phyloP scores from a whole-genome alignment of 2,888 invertebrate species.

The Aphodius sticticus region DNA sequence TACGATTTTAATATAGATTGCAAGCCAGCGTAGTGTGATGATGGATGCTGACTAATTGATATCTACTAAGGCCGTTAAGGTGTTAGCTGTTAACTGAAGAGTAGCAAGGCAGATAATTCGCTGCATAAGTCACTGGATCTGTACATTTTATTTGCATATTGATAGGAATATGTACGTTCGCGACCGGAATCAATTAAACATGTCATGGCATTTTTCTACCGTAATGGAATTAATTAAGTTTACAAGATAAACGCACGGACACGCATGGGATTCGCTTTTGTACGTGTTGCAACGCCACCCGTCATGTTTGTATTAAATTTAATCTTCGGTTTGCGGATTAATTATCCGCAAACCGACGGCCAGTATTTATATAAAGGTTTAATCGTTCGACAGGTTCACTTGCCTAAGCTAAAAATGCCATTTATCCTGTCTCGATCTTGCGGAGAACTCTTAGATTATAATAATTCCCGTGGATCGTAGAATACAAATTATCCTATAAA shows the following conservation, averaged over 20 bases:
- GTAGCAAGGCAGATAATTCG: not conserved
- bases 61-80: not conserved
- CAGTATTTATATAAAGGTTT: conserved; percentile 29
- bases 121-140: not conserved
- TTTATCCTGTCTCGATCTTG: not conserved
- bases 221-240: conserved; percentile 34
- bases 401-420: not conserved
- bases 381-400: conserved; percentile 27
- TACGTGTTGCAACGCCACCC: conserved; percentile 33
- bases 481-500: too few relatives aligned
- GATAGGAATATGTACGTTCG: not conserved
- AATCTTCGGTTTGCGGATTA: conserved; percentile 39
- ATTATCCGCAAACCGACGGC: conserved; percentile 33
- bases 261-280: not conserved
- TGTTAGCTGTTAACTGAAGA: not conserved
- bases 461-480: too few relatives aligned
- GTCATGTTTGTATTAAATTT: conserved; percentile 43
- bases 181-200: conserved; percentile 30
- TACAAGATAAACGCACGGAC: conserved; percentile 28
- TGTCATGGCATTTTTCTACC: conserved; percentile 28
- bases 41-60: not conserved
- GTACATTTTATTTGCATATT: conserved; percentile 9
- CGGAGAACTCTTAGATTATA: too few relatives aligned
- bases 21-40: not conserved
- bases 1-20: not conserved